These are phyloP conservation scores for Esox masquinongy DNA, from an alignment of 2,797 vertebrate genomes.

Conservation along the genomic window DNA sequence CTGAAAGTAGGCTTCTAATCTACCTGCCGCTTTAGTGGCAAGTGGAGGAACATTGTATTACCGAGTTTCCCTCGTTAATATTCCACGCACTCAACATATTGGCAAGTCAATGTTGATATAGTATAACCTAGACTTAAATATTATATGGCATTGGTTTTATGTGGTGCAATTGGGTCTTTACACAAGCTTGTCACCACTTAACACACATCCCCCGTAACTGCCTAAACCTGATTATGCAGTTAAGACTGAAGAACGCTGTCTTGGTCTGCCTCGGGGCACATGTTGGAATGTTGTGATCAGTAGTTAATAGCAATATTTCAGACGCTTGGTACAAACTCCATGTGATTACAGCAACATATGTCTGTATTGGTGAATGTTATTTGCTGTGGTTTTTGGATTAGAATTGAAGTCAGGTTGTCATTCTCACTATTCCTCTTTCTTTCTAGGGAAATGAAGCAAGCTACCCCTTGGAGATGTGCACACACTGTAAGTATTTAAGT, in stretches of 20 bases:
- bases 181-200: background rate
- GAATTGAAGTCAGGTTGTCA: background rate
- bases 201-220: background rate
- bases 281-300: too few relatives aligned
- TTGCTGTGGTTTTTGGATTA: background rate
- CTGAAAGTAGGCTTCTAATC: background rate
- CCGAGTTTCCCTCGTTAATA: too few relatives aligned
- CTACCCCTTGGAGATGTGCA: constrained; percentile 96
- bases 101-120: background rate
- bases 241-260: background rate
- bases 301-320: background rate
- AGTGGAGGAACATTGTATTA: background rate
- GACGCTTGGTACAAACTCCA: background rate
- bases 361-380: background rate
- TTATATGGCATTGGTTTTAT: background rate
- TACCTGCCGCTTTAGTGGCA: background rate
- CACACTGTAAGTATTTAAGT: constrained; percentile 88
- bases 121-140: background rate
- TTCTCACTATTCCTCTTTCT: constrained; percentile 25
- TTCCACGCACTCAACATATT: background rate
- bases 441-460: constrained; percentile 94
- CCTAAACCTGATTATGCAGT: constrained; percentile 27
- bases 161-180: background rate
- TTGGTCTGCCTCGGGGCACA: too few relatives aligned
- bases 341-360: background rate